These are phyloP conservation scores for Saxicola maurus DNA, from an alignment of 2,797 vertebrate genomes.

Conservation along the genomic window DNA sequence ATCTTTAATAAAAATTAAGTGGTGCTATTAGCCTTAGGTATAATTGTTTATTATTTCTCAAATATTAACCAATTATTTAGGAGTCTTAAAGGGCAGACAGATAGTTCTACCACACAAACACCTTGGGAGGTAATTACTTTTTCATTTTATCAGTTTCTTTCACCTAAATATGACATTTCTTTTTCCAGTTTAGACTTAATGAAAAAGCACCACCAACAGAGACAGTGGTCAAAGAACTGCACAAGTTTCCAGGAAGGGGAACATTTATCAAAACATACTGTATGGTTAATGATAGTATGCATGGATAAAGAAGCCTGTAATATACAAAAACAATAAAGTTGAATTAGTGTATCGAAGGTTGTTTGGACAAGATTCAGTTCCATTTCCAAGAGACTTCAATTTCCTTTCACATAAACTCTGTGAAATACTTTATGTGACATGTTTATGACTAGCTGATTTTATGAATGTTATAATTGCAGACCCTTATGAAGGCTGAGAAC, in stretches of 20 bases:
- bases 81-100: not conserved
- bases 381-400: slow-evolving; percentile 77
- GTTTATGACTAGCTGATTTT: slow-evolving; percentile 65
- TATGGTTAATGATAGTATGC: slow-evolving; percentile 52
- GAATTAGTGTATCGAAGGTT: slow-evolving; percentile 65
- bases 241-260: slow-evolving; percentile 11
- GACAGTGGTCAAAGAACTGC: not conserved
- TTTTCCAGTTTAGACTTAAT: slow-evolving; percentile 23
- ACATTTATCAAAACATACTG: slow-evolving; percentile 66
- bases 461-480: slow-evolving; percentile 58
- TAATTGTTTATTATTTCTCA: slow-evolving; percentile 41
- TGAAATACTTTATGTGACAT: slow-evolving; percentile 74
- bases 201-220: not conserved
- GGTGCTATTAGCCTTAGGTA: not conserved
- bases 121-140: slow-evolving; percentile 15
- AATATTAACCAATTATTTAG: slow-evolving; percentile 4
- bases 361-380: slow-evolving; percentile 82
- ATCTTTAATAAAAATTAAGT: slow-evolving; percentile 26
- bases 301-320: slow-evolving; percentile 72
- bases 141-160: slow-evolving; percentile 8
- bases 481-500: slow-evolving; percentile 44
- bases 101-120: not conserved
- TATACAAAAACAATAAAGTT: slow-evolving; percentile 81
- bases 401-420: slow-evolving; percentile 80
- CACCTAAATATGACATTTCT: not conserved